Percentiles rank a stretch among this genome's conserved stretches.
phyloP scores from a whole-genome alignment of 2,113 vertebrate genomes.

The Calypte anna region DNA sequence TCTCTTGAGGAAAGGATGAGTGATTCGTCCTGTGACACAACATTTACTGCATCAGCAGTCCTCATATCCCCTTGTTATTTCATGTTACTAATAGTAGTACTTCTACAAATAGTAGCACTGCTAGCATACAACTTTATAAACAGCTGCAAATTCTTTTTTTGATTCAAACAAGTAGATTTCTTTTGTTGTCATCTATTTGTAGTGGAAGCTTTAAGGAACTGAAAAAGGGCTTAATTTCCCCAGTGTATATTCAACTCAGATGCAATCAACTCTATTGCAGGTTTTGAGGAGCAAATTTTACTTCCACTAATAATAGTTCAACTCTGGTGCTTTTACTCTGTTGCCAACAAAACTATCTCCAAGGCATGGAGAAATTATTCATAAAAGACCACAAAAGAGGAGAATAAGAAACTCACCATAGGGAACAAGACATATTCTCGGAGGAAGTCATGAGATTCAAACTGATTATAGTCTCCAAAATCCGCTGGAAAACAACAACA shows the following conservation, averaged over 20 bases:
- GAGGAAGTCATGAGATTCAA: slow-evolving; percentile 95
- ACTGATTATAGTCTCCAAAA: slow-evolving; percentile 93
- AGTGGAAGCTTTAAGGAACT: neutral
- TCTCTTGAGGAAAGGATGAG: neutral
- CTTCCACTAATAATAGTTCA: neutral
- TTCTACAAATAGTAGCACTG: neutral
- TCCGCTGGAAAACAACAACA: slow-evolving; percentile 82
- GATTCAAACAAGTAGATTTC: neutral
- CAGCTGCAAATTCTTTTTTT: neutral
- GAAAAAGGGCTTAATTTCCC: neutral
- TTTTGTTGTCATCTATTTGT: neutral
- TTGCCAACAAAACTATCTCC: neutral
- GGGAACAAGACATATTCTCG: slow-evolving; percentile 95
- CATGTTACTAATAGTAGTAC: neutral
- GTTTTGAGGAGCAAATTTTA: neutral
- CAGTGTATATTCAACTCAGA: neutral
- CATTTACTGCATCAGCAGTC: neutral
- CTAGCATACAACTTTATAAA: neutral
- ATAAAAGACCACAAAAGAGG: neutral
- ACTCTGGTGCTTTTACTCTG: neutral
- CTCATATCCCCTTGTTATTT: neutral
- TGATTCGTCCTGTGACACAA: neutral
- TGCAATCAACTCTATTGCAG: neutral
- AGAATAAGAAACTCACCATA: slow-evolving; percentile 84
- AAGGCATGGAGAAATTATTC: slow-evolving; percentile 18